Base-by-base conservation (phyloP, 2,113 vertebrate genomes). In the Sinocyclocheilus grahami region DNA sequence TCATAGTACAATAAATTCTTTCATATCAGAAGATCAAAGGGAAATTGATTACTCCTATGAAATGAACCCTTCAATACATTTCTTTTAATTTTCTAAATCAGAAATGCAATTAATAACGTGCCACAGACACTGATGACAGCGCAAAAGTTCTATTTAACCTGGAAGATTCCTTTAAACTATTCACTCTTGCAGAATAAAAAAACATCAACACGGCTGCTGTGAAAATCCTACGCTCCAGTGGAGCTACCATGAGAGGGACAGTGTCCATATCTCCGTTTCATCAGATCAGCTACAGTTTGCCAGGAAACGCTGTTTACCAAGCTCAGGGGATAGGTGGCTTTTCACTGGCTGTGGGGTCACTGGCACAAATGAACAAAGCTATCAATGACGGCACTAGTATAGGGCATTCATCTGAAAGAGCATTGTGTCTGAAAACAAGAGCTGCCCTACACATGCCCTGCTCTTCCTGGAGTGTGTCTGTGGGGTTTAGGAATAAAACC, bases 361-460 rank as follows among this genome's bases (percentile, higher is more conserved):
- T 53, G 62, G 85, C 39, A 69, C 33, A 4, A 67, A 60, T 9
- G 30, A 37, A 72, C 37, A 82, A 75, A 60, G 65, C 22, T 11
- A 69, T 82, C 65, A 24, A 82, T 85, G 27, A 87, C 78, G 74
- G 88, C 86, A 87, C 83, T 14, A 69, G 67, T 48, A 83, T 85
- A 51, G 46, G 87, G 51, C 88, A 83, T 53, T 27, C 76, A 69
- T 82, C 69, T 72, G 69, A 89, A 89, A 86, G 60, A 91, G 86
- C 37, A 89, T 92, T 92, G 85, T 91, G 72, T 91, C 82, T 65
- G 88, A 84, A 90, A 88, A 92, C 90, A 90, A 89, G 87, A 87
- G 53, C 78, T 80, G 84, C 83, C 88, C 80, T 91, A 75, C 83
- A 82, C 62, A 39, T 74, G 76, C 20, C 69, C 87, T 18, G 30